These are phyloP conservation scores for Monomorium pharaonis DNA, from an alignment of 1,140 invertebrate genomes.

Conservation along the genomic window DNA sequence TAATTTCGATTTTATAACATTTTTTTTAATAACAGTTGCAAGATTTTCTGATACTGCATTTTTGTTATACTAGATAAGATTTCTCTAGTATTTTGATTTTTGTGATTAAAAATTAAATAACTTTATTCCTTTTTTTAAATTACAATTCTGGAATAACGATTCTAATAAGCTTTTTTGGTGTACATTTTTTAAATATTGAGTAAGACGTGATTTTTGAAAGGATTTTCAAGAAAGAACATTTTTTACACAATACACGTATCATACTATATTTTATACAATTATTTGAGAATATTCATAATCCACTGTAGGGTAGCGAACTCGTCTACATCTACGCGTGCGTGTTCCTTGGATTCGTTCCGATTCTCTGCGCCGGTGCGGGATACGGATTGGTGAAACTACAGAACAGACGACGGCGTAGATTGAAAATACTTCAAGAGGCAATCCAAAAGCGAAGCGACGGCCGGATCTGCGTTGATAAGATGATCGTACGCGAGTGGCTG, in stretches of 20 bases:
- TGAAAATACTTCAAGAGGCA: constrained; percentile 94
- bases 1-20: background rate
- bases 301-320: constrained; percentile 94
- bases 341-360: constrained; percentile 95
- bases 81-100: background rate
- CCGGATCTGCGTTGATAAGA: constrained; percentile 94
- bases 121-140: background rate
- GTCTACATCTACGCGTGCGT: constrained; percentile 98
- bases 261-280: background rate
- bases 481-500: constrained; percentile 97
- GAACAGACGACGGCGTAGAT: constrained; percentile 91
- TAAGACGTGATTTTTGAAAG: too few species aligned
- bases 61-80: background rate
- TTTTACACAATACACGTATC: too few species aligned
- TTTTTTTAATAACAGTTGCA: background rate
- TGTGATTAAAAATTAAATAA: background rate
- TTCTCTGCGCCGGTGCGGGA: constrained; percentile 95
- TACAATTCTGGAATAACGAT: background rate
- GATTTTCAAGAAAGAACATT: too few species aligned
- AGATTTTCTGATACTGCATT: background rate
- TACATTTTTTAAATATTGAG: too few species aligned
- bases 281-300: background rate
- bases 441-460: constrained; percentile 86
- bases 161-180: too few species aligned
- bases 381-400: constrained; percentile 97